Evolutionary conservation across 2,113 vertebrate species (phyloP), one percentile per base, ranked within the genome.

Genomic region (Chascanopsetta lugubris): DNA sequence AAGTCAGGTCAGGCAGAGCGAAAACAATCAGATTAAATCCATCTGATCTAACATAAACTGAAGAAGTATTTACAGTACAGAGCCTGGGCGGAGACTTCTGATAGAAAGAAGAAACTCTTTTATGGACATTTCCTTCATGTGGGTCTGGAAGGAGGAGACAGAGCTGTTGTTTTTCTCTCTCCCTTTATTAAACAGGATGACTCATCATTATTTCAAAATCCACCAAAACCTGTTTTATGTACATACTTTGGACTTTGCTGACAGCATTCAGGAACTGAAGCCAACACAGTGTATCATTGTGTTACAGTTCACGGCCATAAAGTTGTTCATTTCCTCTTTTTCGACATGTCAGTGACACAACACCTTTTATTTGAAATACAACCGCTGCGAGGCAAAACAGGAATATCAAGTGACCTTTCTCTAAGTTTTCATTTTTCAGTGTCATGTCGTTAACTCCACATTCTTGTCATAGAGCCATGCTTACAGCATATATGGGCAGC

Each of bases 191-290:
- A 88, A 84, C 27, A 0, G 49, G 48, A 75, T 92, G 89, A 93
- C 74, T 93, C 89, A 92, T 86, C 66, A 68, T 82, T 71, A 91
- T 90, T 84, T 90, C 77, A 81, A 81, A 90, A 91, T 92, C 87
- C 88, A 90, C 90, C 89, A 92, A 91, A 92, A 92, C 90, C 91
- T 88, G 90, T 92, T 93, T 90, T 89, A 89, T 91, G 84, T 68
- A 79, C 80, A 84, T 85, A 89, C 87, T 86, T 90, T 87, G 85
- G 66, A 87, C 79, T 83, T 72, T 87, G 72, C 79, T 88, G 81
- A 86, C 87, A 84, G 73, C 80, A 81, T 72, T 83, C 88, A 87
- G 91, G 90, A 93, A 91, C 90, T 89, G 80, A 82, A 85, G 80
- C 69, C 82, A 77, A 70, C 40, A 72, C 66, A 66, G 29, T 74